A percentile compares a stretch with the other conserved stretches of the same genome.
phyloP scores from a whole-genome alignment of 1,140 invertebrate genomes.

The Hypsibius dujardini region DNA sequence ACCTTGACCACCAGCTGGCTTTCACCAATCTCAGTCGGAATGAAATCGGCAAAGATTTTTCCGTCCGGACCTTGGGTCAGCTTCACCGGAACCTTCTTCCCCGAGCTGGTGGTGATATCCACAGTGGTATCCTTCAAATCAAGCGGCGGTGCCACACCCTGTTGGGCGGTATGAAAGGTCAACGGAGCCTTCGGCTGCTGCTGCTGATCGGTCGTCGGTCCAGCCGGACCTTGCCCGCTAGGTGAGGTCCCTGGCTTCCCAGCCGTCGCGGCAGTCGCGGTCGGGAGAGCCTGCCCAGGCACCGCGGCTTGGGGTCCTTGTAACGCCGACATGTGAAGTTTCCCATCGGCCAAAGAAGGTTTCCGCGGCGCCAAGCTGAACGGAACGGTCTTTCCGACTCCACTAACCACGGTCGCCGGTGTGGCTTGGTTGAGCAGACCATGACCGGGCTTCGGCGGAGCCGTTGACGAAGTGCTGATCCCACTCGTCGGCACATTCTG shows the following conservation, averaged over 20 bases:
- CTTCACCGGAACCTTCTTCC: conserved; percentile 25
- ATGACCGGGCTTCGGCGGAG: background rate
- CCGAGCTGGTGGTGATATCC: conserved; percentile 28
- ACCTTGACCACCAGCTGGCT: conserved; percentile 52
- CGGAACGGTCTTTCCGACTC: conserved; percentile 22
- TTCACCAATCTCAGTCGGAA: conserved; percentile 59
- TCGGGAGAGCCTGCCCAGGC: too few relatives aligned
- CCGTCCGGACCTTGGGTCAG: conserved; percentile 45
- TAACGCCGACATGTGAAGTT: too few relatives aligned
- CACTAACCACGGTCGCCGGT: conserved; percentile 24
- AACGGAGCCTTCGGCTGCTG: too few relatives aligned
- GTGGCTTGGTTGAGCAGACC: conserved; percentile 3
- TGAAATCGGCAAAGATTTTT: conserved; percentile 60
- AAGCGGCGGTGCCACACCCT: background rate
- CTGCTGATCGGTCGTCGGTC: too few relatives aligned
- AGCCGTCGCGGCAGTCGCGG: too few relatives aligned
- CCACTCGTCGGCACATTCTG: background rate
- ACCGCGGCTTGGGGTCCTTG: too few relatives aligned
- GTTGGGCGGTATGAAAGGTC: too few relatives aligned
- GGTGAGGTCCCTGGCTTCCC: too few relatives aligned
- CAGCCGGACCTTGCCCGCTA: too few relatives aligned
- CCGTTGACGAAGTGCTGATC: background rate
- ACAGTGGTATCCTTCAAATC: conserved; percentile 26
- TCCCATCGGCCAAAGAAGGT: too few relatives aligned
- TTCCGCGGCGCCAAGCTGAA: conserved; percentile 22